These are phyloP conservation scores for Anas platyrhynchos DNA, from an alignment of 2,113 vertebrate species.

Conservation along the genomic window DNA sequence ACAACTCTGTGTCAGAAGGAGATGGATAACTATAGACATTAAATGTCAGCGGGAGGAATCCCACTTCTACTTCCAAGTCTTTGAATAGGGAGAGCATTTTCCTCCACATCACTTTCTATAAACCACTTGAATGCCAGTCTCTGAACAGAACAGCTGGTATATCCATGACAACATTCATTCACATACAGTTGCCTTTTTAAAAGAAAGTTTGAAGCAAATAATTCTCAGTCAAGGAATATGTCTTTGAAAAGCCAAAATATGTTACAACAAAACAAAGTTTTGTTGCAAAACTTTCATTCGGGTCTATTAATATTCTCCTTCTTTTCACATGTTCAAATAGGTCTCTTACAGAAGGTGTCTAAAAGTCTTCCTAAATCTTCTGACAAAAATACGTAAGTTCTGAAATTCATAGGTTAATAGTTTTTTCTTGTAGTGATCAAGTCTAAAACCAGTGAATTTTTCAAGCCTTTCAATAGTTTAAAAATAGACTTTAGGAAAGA, in stretches of 20 bases:
- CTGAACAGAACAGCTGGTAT: background rate
- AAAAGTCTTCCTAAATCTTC: background rate
- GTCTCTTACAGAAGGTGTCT: background rate
- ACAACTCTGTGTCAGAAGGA: background rate
- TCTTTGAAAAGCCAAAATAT: background rate
- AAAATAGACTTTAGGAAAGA: background rate
- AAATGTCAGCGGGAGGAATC: background rate
- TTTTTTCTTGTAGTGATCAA: background rate
- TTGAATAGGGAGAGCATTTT: background rate
- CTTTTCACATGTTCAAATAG: background rate
- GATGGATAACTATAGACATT: background rate
- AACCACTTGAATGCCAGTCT: background rate
- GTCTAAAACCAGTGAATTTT: background rate
- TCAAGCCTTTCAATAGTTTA: background rate
- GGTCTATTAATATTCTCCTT: background rate
- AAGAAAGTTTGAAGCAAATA: background rate
- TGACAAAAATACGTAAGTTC: background rate
- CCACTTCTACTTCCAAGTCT: background rate
- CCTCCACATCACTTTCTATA: background rate
- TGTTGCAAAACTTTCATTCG: background rate
- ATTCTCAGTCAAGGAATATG: background rate
- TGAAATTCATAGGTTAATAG: background rate
- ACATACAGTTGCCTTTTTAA: background rate
- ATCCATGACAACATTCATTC: background rate
- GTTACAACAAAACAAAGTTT: background rate